These are phyloP conservation scores for Cryptotis parvus DNA, from an alignment of 2,113 vertebrate genomes.

Conservation along the genomic window DNA sequence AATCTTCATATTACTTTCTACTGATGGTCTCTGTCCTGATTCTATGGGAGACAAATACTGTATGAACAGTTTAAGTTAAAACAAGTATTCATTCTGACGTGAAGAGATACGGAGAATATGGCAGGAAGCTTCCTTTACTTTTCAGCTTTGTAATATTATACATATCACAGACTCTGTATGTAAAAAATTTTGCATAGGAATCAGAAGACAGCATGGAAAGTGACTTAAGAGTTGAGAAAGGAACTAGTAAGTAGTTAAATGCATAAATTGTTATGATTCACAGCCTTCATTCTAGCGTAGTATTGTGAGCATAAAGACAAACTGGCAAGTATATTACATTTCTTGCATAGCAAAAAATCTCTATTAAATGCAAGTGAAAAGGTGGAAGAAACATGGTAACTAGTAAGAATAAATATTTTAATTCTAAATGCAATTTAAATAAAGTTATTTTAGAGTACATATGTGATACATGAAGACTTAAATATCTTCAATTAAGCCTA, in stretches of 20 bases:
- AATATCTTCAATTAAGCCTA: neutral
- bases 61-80: neutral
- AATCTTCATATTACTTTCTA: constrained; percentile 9
- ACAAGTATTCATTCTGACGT: neutral
- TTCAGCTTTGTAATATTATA: constrained; percentile 7
- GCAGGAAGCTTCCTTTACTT: neutral
- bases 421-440: constrained; percentile 17
- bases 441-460: constrained; percentile 29
- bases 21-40: neutral
- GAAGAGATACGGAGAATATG: neutral
- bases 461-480: neutral
- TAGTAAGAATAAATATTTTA: constrained; percentile 25
- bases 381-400: constrained; percentile 28
- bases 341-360: constrained; percentile 26
- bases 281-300: neutral
- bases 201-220: constrained; percentile 58
- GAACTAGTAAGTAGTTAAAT: constrained; percentile 39
- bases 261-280: neutral
- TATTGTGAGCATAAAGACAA: neutral
- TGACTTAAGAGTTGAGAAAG: neutral
- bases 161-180: neutral
- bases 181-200: constrained; percentile 37
- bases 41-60: neutral
- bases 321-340: neutral
- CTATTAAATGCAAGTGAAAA: constrained; percentile 30